Evolutionary conservation across 2,888 invertebrate species (phyloP).

Genomic region (Tenthredo distinguenda): DNA sequence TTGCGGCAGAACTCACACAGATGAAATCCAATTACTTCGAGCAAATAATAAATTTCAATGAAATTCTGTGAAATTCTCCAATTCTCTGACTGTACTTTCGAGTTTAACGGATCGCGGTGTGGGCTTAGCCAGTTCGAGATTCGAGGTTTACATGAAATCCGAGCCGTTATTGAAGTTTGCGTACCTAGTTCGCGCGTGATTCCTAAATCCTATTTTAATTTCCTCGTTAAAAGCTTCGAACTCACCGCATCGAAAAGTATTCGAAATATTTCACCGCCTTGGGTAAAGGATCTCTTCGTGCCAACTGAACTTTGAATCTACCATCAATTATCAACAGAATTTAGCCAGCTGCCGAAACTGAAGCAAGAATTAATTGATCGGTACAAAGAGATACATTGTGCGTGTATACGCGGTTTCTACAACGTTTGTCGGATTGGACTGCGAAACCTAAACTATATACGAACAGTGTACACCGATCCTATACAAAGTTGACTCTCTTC

Average conservation of each 20-base stretch:
- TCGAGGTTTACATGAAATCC: constrained; percentile 20
- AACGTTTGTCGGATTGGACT: background rate
- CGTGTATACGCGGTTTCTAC: background rate
- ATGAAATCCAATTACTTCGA: constrained; percentile 38
- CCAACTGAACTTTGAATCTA: background rate
- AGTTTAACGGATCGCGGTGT: constrained; percentile 21
- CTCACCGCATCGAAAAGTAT: background rate
- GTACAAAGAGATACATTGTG: background rate
- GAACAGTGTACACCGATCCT: constrained; percentile 23
- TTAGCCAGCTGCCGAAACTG: background rate
- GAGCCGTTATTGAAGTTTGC: constrained; percentile 7
- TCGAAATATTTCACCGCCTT: background rate
- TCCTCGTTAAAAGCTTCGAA: background rate
- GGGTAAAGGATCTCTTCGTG: background rate
- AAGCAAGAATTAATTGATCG: background rate
- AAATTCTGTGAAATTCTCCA: constrained; percentile 28
- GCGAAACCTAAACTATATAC: background rate
- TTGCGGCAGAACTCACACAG: constrained; percentile 8
- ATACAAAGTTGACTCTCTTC: constrained; percentile 41
- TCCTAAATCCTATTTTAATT: background rate
- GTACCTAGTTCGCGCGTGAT: background rate
- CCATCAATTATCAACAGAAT: background rate
- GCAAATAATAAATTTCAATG: constrained; percentile 40
- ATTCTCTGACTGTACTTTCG: constrained; percentile 22
- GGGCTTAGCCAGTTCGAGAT: constrained; percentile 18